Conservation (phyloP, 1,140 invertebrate genomes). For the Bombus huntii region DNA sequence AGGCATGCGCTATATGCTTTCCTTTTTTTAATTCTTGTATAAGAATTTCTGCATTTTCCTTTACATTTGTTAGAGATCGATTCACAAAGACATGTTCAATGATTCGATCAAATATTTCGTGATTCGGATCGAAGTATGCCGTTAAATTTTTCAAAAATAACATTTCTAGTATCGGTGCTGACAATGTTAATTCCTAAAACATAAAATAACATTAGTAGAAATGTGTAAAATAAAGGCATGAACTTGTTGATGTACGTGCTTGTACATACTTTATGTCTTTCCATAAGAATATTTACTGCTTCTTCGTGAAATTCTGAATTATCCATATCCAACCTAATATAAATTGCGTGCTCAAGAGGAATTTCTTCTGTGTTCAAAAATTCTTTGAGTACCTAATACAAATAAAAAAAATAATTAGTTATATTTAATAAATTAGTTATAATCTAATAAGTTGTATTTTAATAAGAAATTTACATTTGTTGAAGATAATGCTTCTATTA, state of each 20-base stretch:
- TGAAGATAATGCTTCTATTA: conserved; percentile 68
- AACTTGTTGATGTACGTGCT: neutral
- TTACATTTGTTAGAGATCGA: conserved; percentile 70
- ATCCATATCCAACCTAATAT: conserved; percentile 72
- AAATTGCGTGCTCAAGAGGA: conserved; percentile 71
- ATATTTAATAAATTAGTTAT: conserved; percentile 20
- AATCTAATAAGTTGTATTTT: conserved; percentile 18
- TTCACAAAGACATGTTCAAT: conserved; percentile 77
- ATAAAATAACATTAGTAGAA: conserved; percentile 31
- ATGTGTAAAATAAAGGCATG: conserved; percentile 8
- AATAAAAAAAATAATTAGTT: conserved; percentile 15
- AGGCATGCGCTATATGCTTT: conserved; percentile 76
- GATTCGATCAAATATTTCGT: conserved; percentile 76
- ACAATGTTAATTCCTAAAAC: conserved; percentile 69
- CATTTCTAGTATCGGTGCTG: conserved; percentile 75
- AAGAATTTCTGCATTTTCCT: conserved; percentile 73
- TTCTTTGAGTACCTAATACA: conserved; percentile 68
- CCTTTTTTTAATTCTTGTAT: conserved; percentile 74
- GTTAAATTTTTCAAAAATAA: conserved; percentile 79
- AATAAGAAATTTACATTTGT: conserved; percentile 59
- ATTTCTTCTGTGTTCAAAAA: conserved; percentile 69
- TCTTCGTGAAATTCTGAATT: conserved; percentile 70
- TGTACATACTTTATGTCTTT: conserved; percentile 69
- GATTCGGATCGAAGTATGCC: conserved; percentile 73
- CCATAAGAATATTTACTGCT: conserved; percentile 73